These are phyloP conservation scores for Pristionchus arcanus DNA, from an alignment of 2,888 invertebrate species.

Conservation along the genomic window DNA sequence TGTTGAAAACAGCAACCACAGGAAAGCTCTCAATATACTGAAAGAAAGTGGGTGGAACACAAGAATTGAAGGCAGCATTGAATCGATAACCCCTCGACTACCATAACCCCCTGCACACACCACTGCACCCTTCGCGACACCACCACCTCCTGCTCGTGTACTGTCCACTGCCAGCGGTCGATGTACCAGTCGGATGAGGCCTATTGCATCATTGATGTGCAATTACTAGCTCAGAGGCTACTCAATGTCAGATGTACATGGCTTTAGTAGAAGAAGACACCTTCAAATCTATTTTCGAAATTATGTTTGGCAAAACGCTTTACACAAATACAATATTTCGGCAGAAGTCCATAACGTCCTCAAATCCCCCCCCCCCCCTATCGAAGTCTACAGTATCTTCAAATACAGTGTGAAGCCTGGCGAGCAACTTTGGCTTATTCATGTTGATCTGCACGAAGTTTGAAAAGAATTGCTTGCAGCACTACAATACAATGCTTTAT, in stretches of 20 bases:
- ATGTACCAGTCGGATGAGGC: slow-evolving; percentile 20
- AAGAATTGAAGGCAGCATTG: background rate
- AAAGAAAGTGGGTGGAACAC: background rate
- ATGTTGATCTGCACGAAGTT: background rate
- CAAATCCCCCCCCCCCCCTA: too few species aligned
- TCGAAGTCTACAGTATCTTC: background rate
- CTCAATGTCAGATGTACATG: too few species aligned
- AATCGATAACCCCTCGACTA: background rate
- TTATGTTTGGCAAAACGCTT: too few species aligned
- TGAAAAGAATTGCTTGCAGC: background rate
- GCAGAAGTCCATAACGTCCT: too few species aligned
- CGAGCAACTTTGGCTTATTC: background rate
- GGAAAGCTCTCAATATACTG: background rate
- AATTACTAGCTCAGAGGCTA: too few species aligned
- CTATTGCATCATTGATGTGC: slow-evolving; percentile 24
- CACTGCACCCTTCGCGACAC: background rate
- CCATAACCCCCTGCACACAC: background rate
- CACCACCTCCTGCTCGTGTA: slow-evolving; percentile 20
- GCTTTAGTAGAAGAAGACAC: too few species aligned
- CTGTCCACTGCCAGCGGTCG: slow-evolving; percentile 23
- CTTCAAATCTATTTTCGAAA: too few species aligned
- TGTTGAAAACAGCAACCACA: too few species aligned
- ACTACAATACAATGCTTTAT: too few species aligned
- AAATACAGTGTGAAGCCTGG: too few species aligned
- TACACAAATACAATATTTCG: too few species aligned